phyloP scores from a whole-genome alignment of 2,888 invertebrate species.

The Orthosia gracilis region DNA sequence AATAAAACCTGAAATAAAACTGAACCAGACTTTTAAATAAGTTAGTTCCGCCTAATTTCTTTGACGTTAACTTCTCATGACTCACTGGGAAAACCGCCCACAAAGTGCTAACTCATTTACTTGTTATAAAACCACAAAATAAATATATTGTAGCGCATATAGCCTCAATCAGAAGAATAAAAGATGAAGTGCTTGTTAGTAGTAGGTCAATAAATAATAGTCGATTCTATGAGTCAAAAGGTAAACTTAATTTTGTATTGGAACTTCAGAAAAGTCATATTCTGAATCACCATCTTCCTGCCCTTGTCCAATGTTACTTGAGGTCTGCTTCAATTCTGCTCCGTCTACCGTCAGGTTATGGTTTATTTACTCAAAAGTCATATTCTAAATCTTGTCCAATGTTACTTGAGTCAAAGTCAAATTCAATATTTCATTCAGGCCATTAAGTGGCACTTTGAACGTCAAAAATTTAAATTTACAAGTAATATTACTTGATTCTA shows the following conservation, averaged over 20 bases:
- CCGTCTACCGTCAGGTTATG: not conserved
- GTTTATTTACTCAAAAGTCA: not conserved
- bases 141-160: slow-evolving; percentile 31
- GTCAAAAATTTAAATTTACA: too few relatives aligned
- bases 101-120: slow-evolving; percentile 53
- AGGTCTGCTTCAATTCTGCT: not conserved
- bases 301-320: not conserved
- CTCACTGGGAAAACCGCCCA: slow-evolving; percentile 72
- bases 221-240: slow-evolving; percentile 58
- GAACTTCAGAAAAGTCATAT: slow-evolving; percentile 12
- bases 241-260: slow-evolving; percentile 22
- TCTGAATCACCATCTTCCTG: not conserved
- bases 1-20: slow-evolving; percentile 19
- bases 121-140: slow-evolving; percentile 61
- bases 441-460: too few relatives aligned
- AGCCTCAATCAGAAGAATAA: slow-evolving; percentile 27
- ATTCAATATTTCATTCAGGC: too few relatives aligned
- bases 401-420: too few relatives aligned
- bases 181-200: slow-evolving; percentile 28
- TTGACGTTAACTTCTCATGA: slow-evolving; percentile 68
- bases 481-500: too few relatives aligned
- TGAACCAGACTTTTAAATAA: not conserved
- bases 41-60: slow-evolving; percentile 66
- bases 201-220: slow-evolving; percentile 47
- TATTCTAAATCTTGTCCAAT: not conserved